Percentiles rank a stretch among this genome's conserved stretches.
phyloP scores from a whole-genome alignment of 2,113 vertebrate species.

The Neotoma lepida region DNA sequence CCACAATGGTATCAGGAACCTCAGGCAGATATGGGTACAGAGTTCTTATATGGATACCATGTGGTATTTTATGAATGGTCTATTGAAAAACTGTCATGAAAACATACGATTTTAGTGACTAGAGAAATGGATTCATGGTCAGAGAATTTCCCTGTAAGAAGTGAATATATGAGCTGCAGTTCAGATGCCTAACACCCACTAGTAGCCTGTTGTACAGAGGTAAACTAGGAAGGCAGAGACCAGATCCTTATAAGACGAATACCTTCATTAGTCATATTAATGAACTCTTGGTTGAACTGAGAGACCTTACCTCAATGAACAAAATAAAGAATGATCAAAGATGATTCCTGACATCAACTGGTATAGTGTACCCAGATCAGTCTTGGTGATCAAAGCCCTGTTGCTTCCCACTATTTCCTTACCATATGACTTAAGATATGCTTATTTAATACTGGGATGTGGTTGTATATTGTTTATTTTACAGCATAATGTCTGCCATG shows the following conservation, averaged over 20 bases:
- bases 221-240: background rate
- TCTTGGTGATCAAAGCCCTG: background rate
- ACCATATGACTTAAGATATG: background rate
- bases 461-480: background rate
- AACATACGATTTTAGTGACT: background rate
- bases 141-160: too few relatives aligned
- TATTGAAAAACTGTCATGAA: background rate
- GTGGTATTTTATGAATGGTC: background rate
- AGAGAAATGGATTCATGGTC: background rate
- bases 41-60: background rate
- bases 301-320: too few relatives aligned
- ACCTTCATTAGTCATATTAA: background rate
- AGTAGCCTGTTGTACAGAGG: background rate
- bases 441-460: background rate
- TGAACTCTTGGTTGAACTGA: accelerated
- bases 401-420: background rate
- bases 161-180: background rate
- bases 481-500: too few relatives aligned
- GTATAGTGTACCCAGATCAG: background rate
- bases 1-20: background rate
- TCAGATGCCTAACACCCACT: background rate
- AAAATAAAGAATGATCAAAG: background rate
- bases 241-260: too few relatives aligned
- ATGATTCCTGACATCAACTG: background rate
- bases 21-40: background rate